Evolutionary conservation across 1,140 invertebrate species (phyloP).

Genomic region (Rhizoglyphus robini): DNA sequence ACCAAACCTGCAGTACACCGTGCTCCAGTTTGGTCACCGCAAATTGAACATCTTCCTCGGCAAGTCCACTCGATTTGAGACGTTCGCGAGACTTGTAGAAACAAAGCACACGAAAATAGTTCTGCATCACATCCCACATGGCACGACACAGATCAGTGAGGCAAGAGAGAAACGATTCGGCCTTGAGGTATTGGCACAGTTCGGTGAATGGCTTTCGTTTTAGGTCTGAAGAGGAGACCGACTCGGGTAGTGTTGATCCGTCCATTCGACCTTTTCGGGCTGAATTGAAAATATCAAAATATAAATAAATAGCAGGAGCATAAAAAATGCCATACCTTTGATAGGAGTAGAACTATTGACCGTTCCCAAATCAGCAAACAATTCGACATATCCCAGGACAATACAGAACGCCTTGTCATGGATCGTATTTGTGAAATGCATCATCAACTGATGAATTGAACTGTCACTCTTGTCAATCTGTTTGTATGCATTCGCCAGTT

Average conservation of each 20-base stretch:
- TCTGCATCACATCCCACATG: conserved; percentile 62
- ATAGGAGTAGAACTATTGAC: conserved; percentile 40
- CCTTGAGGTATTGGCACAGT: conserved; percentile 57
- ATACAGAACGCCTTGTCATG: conserved; percentile 71
- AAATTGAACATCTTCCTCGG: conserved; percentile 19
- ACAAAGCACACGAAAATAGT: conserved; percentile 61
- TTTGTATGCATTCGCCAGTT: conserved; percentile 69
- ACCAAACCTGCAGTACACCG: conserved; percentile 72
- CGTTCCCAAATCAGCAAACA: conserved; percentile 43
- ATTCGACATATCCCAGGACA: conserved; percentile 53
- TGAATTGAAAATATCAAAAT: no score
- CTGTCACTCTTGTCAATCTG: conserved; percentile 68
- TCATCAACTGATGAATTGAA: conserved; percentile 82
- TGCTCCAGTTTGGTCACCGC: conserved; percentile 75
- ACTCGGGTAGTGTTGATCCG: not conserved
- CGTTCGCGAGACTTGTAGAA: conserved; percentile 47
- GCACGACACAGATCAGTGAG: conserved; percentile 64
- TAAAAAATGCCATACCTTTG: conserved; percentile 32
- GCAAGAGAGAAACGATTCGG: conserved; percentile 63
- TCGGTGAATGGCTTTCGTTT: conserved; percentile 52
- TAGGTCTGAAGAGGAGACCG: not conserved
- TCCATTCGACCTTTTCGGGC: not conserved
- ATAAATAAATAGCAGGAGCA: no score
- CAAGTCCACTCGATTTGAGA: not conserved
- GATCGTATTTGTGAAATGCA: conserved; percentile 86